Base-by-base conservation (phyloP, 1,140 invertebrate genomes). In the Temnothorax curvispinosus region DNA sequence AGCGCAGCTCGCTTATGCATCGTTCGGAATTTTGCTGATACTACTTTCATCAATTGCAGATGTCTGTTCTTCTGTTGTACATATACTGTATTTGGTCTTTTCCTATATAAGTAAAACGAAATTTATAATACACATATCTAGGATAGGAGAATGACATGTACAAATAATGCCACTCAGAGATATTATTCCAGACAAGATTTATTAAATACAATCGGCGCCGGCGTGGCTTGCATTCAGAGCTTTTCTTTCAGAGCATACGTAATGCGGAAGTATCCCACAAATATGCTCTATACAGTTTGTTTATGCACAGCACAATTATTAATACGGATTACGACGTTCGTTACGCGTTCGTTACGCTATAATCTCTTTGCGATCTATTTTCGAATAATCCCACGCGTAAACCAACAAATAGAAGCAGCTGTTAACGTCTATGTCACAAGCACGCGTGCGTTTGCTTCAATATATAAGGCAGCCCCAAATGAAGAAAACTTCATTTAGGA, bases 401-500 rank as follows among this genome's bases (percentile, higher is more conserved):
- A 94, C 92, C 94, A 94, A 94, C 94, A 94, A 95, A 94, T 92
- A 94, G 89, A 93, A 89, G 94, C 94, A 94, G 94, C 89, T 90
- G 89, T 47, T 89, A 67, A 90, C 41, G 78, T 80, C 65, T 74
- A 65, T 60, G 21, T n/a, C n/a, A 18, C 54, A 9, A 13, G 21
- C 86, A 82, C 72, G 56, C 72, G 56, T 50, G 74, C 75, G 91
- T 91, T 90, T 89, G 91, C 87, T 92, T 93, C 91, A 87, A 86
- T 84, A 76, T 84, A 76, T 91, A 88, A 78, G 85, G 58, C 77
- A 86, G 76, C 86, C 84, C 86, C 84, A 91, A 92, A 91, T 85
- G 86, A 86, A 60, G 56, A 85, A 77, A 92, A 77, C 32, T 44
- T 8, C 50, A 3, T 58, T 38, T 15, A 18, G 6, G 8, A 58